Conservation (phyloP, 2,797 vertebrate species). For the Acrocephalus scirpaceus region DNA sequence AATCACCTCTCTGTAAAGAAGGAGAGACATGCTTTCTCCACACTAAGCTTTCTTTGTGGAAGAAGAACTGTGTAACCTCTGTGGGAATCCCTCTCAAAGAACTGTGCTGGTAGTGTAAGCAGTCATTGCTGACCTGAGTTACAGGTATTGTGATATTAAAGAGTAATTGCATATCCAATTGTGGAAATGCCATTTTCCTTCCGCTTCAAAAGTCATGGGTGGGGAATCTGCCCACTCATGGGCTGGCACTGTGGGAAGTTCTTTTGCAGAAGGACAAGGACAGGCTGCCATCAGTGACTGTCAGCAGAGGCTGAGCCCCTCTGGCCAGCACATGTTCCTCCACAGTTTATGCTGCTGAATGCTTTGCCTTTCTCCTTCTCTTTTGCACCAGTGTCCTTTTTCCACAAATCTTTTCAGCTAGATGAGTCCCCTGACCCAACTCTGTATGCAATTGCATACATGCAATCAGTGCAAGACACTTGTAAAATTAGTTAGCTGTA, state of each 20-base stretch:
- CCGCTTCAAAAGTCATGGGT: neutral
- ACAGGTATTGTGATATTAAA: neutral
- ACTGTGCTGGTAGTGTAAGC: neutral
- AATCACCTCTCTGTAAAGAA: neutral
- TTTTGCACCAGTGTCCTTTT: neutral
- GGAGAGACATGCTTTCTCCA: neutral
- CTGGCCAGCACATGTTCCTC: neutral
- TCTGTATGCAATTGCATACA: neutral
- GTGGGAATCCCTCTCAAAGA: neutral
- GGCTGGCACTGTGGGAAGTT: neutral
- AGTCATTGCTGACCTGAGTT: neutral
- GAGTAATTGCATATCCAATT: neutral
- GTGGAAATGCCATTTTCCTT: neutral
- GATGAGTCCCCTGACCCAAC: neutral
- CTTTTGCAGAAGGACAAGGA: neutral
- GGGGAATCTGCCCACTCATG: neutral
- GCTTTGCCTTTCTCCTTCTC: neutral
- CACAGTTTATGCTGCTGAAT: accelerated
- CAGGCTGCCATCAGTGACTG: neutral
- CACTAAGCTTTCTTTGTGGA: neutral
- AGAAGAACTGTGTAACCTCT: neutral
- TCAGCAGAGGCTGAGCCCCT: neutral
- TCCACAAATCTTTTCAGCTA: neutral
- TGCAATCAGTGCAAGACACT: neutral
- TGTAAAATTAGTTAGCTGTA: slow-evolving; percentile 18